Base-by-base conservation (phyloP, 2,888 invertebrate species). In the Iselma pallidipennis region DNA sequence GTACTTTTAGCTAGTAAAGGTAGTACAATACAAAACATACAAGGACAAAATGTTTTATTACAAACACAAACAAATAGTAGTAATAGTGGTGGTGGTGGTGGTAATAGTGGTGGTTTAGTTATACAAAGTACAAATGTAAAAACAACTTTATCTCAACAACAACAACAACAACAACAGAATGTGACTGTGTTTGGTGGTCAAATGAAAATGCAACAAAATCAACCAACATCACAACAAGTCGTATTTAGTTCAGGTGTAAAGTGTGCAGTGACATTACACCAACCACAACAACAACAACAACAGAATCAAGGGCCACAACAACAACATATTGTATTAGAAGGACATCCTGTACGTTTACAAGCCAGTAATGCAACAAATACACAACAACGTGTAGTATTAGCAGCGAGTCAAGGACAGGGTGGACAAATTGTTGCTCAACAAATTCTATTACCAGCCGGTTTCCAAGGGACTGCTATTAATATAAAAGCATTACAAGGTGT, bases 401-500 rank as follows among this genome's bases (percentile, higher is more conserved):
- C 85, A 57, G 84, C 86, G 9, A 85, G 85, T 61, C 85, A 85
- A 71, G 85, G 85, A 42, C 82, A 82, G 71, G 80, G 81, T 1
- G 82, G 82, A 12, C 83, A 82, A 60, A 79, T 83, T 25, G 78
- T 82, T n/a, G 79, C 81, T 2, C 85, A 85, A 67, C 88, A 87
- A 76, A 85, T 88, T 66, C 78, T 88, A 58, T 78, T 88, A 57
- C 87, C 88, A n/a, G 85, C 86, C 7, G 85, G 85, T 31, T 85
- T 87, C 74, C 86, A 86, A 77, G 85, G 86, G 21, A 84, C 85
- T 2, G 82, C 86, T 25, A 82, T 87, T 59, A 87, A 87, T 75
- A 82, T 88, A 16, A 88, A 88, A 75, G 84, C 86, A 9, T 75
- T 88, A 63, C 87, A 87, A 78, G 86, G 85, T 9, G 82, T 88